Base-by-base conservation (phyloP, 1,140 invertebrate genomes). In the Drosophila ogumai region DNA sequence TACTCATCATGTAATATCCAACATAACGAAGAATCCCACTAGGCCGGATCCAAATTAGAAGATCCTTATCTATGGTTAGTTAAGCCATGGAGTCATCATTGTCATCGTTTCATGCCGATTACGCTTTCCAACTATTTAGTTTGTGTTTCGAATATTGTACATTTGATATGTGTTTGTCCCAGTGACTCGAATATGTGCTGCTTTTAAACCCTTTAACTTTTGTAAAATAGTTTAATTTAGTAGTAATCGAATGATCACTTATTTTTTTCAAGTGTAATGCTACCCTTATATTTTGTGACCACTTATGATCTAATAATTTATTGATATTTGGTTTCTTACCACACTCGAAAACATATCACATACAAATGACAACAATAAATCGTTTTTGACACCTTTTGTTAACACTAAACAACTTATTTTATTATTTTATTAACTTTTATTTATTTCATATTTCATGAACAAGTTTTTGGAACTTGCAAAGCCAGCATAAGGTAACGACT, bases 141-240 rank as follows among this genome's bases (percentile, higher is more conserved):
- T 68, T 43, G 12, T 43, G 38, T 73, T n/a, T 64, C 36, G 28
- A 73, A 73, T 72, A 63, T 63, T 64, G 28, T 64, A 44, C 43
- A 67, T 67, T 61, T 75, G 59, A 47, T 79, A 65, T 82, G 79
- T 75, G 71, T 75, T 64, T 59, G 46, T 54, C 66, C 61, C 66
- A 46, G 66, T 65, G 40, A 69, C 67, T 79, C 82, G 61, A 79
- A 86, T 79, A 81, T 75, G 54, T 63, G 57, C 56, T 66, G 60
- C 69, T 58, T 56, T 61, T 61, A 69, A 47, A 13, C n/a, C 54
- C 28, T 46, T 61, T 50, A 60, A 36, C 84, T 88, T 74, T 87
- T 87, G 84, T 87, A 87, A 69, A 71, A 77, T 87, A 87, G 44
- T 90, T 87, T 90, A 50, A 68, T 68, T 58, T 60, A 43, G 41